These are phyloP conservation scores for Arbacia lixula DNA, from an alignment of 53 echinoderm and acorn worm genomes.

Conservation along the genomic window DNA sequence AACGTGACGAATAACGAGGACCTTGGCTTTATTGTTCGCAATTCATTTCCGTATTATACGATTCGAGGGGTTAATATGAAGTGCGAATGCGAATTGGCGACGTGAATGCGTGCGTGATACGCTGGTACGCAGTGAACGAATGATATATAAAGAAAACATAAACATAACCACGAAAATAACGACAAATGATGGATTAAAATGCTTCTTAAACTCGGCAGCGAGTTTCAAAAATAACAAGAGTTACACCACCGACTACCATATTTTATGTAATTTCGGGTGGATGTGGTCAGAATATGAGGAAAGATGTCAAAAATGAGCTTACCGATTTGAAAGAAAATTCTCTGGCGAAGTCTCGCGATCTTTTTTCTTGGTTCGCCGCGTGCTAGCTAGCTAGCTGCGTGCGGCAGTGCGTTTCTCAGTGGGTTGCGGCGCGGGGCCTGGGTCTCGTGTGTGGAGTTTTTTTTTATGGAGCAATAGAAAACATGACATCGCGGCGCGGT, in stretches of 20 bases:
- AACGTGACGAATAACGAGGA: too few relatives aligned
- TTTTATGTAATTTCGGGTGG: not conserved
- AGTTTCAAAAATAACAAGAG: conserved; percentile 46
- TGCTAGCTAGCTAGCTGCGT: too few relatives aligned
- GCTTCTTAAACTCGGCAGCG: conserved; percentile 10
- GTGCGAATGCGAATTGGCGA: not conserved
- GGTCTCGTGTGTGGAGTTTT: conserved; percentile 30
- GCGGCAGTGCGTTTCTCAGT: too few relatives aligned
- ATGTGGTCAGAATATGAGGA: not conserved
- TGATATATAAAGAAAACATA: conserved; percentile 38
- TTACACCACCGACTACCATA: not conserved
- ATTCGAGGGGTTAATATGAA: not conserved
- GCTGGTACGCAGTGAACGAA: conserved; percentile 1
- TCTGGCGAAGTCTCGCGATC: conserved; percentile 37
- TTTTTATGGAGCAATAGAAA: conserved; percentile 37
- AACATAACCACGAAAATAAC: conserved; percentile 12
- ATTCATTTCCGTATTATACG: not conserved
- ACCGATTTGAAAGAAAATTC: conserved; percentile 25
- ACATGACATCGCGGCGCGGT: too few relatives aligned
- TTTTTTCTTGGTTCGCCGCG: conserved; percentile 21
- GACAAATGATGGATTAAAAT: not conserved
- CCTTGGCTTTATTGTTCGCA: too few relatives aligned
- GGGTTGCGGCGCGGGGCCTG: conserved; percentile 31
- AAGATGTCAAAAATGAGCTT: conserved; percentile 22
- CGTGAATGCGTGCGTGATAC: conserved; percentile 18